Evolutionary conservation across 2,797 vertebrate species (phyloP).

Genomic region (Carapus acus): DNA sequence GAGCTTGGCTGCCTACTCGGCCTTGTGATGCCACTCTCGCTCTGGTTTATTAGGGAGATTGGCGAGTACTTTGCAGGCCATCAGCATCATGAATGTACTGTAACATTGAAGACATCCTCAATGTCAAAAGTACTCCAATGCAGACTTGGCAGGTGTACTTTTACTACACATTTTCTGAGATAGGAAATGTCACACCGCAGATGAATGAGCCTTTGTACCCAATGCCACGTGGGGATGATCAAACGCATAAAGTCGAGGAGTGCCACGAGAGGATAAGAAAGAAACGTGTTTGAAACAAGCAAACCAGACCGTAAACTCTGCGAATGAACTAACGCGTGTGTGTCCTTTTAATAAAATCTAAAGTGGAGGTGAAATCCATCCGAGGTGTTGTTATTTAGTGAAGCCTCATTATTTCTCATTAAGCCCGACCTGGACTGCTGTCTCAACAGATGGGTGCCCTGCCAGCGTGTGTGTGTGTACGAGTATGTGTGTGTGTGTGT

Average conservation of each 20-base stretch:
- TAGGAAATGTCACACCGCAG: too few species aligned
- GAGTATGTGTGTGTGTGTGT: constrained; percentile 22
- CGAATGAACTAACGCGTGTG: constrained; percentile 2
- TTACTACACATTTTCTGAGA: too few species aligned
- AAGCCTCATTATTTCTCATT: constrained; percentile 70
- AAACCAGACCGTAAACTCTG: constrained; percentile 23
- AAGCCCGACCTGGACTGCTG: constrained; percentile 63
- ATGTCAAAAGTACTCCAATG: too few species aligned
- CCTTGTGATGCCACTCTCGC: constrained; percentile 16
- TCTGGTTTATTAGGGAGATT: constrained; percentile 36
- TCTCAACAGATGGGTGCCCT: constrained; percentile 64
- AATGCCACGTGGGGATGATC: too few species aligned
- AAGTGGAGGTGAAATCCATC: constrained; percentile 51
- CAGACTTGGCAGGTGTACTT: too few species aligned
- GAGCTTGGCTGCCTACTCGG: constrained; percentile 39
- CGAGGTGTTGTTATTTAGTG: constrained; percentile 63
- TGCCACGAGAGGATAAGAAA: too few species aligned
- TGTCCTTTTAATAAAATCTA: constrained; percentile 50
- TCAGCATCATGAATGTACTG: too few species aligned
- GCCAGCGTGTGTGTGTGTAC: too few species aligned
- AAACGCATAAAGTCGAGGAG: too few species aligned
- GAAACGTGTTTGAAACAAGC: too few species aligned
- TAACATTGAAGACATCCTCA: too few species aligned
- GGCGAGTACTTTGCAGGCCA: constrained; percentile 11
- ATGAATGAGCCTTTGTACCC: too few species aligned